phyloP scores from a whole-genome alignment of 2,113 vertebrate species.

The Boleophthalmus pectinirostris region DNA sequence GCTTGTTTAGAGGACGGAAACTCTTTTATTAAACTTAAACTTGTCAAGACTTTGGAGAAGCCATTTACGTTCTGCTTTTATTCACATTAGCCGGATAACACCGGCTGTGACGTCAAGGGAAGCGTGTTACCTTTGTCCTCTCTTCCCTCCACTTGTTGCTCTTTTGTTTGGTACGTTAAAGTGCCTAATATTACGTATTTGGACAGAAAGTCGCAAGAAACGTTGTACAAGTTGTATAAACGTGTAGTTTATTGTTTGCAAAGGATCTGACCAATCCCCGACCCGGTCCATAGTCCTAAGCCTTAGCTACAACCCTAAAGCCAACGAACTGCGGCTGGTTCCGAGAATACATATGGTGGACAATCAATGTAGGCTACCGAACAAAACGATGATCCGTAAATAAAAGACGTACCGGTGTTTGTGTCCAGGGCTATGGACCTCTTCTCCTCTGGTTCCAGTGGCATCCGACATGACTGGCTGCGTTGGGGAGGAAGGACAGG shows the following conservation, averaged over 20 bases:
- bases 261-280: no score
- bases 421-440: not conserved
- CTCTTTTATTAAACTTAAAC: no score
- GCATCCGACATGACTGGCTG: conserved; percentile 29
- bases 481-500: not conserved
- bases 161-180: not conserved
- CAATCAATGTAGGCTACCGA: not conserved
- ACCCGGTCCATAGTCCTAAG: no score
- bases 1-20: no score
- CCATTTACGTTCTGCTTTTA: no score
- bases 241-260: no score
- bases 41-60: no score
- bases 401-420: conserved; percentile 18
- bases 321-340: no score
- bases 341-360: no score
- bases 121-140: not conserved
- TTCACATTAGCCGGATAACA: no score
- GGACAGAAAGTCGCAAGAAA: not conserved
- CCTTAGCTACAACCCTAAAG: no score
- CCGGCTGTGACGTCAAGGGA: not conserved
- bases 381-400: not conserved
- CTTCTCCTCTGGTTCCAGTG: conserved; percentile 3
- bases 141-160: not conserved
- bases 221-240: not conserved
- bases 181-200: not conserved